Base-by-base conservation (phyloP, 2,888 invertebrate genomes). In the Dynastes grantii region DNA sequence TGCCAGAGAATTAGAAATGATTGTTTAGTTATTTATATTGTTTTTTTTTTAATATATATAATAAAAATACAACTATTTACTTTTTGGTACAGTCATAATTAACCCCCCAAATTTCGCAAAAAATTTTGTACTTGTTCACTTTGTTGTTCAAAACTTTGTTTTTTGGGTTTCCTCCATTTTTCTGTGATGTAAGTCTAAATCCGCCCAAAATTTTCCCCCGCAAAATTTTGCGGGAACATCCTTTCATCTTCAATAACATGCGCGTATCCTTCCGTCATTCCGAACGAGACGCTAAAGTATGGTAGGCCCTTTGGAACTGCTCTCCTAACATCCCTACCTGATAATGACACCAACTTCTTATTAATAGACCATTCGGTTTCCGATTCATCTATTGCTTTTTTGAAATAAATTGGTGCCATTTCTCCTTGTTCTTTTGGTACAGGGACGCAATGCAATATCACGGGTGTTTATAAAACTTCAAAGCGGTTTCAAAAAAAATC, bases 1-100 rank as follows among this genome's bases (percentile, higher is more conserved):
- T 89, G 99, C 99, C 2, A 94, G 96, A 86, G 98, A 99, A 91
- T 92, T 99, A 83, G 99, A 99, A 90, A 99, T 98, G 98, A 99
- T 99, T 91, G 98, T 99, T 80, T 99, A 95, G 92, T 81, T 79
- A 79, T 76, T 77, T 81, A 77, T n/a, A 70, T 53, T 76, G 9
- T 79, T 73, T 76, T 67, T 29, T 16, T 49, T 37, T 27, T 49
- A 65, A 45, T 58, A 16, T 53, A 53, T 2, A 53, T 13, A 68
- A 53, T 68, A 68, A 49, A 68, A 49, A 64, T 55, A 37, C 2
- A n/a, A 53, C 4, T 63, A 77, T 64, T 70, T 78, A 77, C 40
- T 77, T 51, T 68, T 65, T 73, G 37, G 79, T 79, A 77, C 79
- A 79, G 77, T 95, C 93, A 88, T 91, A 94, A 64, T 90, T 88